Base-by-base conservation (phyloP, 2,797 vertebrate genomes). In the Coregonus ussuriensis region DNA sequence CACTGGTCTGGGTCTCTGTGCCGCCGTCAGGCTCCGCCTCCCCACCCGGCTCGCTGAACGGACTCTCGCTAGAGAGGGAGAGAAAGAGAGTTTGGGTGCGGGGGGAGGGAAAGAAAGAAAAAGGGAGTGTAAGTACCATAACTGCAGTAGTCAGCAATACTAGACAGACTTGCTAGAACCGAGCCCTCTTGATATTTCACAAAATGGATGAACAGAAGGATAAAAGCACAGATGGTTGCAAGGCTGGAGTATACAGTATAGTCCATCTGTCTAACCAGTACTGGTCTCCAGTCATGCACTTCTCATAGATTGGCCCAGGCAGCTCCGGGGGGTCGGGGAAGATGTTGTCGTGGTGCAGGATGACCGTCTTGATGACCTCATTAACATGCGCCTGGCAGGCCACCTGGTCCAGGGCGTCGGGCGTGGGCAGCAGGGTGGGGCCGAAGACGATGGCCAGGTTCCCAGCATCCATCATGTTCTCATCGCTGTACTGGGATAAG, bases 381-480 rank as follows among this genome's bases (percentile, higher is more conserved):
- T 99, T 99, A 77, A 99, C 98, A 0, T 99, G 98, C 25, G 97
- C 97, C 93, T 99, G 98, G 87, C 97, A 98, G 47, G 97, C 98
- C 85, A 99, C 98, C 91, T 99, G 98, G 91, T 99, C 98, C 89
- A 98, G 96, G 21, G 96, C 91, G 84, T 99, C 97, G 0, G 98
- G 98, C 51, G 98, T 98, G 47, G 98, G 98, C 96, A 99, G 97
- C 71, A 99, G 88, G 3, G 98, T 99, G 68, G 98, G 98, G 31
- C 98, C 98, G 78, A 98, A 99, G 84, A 98, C 98, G 87, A 99
- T 99, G 84, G 98, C 98, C 91, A 99, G 86, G 89, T 99, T 99
- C 84, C 97, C 98, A 0, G 98, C 96, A 84, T 99, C 98, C 98
- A 99, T 99, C 98, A 99, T 99, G 92, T 99, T 99, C 91, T 99